These are phyloP conservation scores for Novumbra hubbsi DNA, from an alignment of 2,797 vertebrate genomes.

Conservation along the genomic window DNA sequence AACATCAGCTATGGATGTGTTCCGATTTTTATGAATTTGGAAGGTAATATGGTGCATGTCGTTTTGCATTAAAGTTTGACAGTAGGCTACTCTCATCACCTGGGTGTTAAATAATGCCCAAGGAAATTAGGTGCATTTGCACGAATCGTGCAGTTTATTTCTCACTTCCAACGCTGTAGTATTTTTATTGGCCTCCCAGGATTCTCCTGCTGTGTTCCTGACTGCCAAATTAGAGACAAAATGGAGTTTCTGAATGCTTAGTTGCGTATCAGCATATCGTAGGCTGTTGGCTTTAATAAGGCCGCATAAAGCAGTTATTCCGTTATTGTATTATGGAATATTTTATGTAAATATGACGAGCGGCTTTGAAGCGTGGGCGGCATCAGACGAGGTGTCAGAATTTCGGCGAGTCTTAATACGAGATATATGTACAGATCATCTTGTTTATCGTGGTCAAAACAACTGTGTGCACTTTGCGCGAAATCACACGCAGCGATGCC, in stretches of 20 bases:
- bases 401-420: constrained; percentile 41
- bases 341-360: constrained; percentile 49
- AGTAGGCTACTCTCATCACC: background rate
- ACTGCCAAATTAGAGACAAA: constrained; percentile 53
- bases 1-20: constrained; percentile 1
- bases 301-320: constrained; percentile 38
- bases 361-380: constrained; percentile 52
- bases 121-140: constrained; percentile 23
- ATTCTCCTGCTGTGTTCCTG: constrained; percentile 33
- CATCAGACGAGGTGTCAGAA: constrained; percentile 29
- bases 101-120: background rate
- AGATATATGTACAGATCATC: constrained; percentile 50
- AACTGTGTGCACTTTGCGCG: constrained; percentile 30
- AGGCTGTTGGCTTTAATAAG: constrained; percentile 16
- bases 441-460: constrained; percentile 49
- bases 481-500: constrained; percentile 52
- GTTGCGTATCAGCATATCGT: constrained; percentile 29
- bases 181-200: constrained; percentile 13
- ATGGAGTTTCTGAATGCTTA: constrained; percentile 51
- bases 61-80: constrained; percentile 28
- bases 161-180: background rate
- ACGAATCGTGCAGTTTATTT: constrained; percentile 11
- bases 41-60: constrained; percentile 12
- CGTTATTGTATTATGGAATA: constrained; percentile 51
- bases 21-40: background rate